These are phyloP conservation scores for Cryptoblepharus egeriae DNA, from an alignment of 2,797 vertebrate genomes.

Conservation along the genomic window DNA sequence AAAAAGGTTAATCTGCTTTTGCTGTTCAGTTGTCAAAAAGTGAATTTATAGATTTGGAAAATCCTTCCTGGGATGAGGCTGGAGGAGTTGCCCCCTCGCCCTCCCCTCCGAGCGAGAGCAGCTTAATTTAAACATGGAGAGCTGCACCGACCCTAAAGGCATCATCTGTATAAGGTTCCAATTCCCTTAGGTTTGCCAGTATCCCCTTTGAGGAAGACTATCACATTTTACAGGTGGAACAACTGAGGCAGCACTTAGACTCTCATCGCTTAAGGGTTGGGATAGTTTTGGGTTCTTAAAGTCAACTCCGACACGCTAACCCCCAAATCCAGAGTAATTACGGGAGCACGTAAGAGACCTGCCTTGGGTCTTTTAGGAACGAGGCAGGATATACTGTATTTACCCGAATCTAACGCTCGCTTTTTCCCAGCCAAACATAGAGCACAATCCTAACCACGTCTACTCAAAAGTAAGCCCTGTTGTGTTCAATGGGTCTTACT, in stretches of 20 bases:
- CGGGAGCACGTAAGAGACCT: too few relatives aligned
- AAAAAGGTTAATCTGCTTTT: conserved; percentile 84
- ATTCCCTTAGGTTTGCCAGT: too few relatives aligned
- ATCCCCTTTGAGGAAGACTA: too few relatives aligned
- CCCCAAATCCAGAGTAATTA: too few relatives aligned
- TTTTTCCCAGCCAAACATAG: too few relatives aligned
- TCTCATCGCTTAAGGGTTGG: neutral
- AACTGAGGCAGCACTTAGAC: neutral
- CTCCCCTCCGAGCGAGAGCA: neutral
- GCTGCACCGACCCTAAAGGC: neutral
- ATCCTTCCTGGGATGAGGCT: conserved; percentile 50
- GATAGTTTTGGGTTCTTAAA: neutral
- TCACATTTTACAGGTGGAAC: neutral
- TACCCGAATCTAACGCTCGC: too few relatives aligned
- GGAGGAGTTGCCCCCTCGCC: conserved; percentile 16
- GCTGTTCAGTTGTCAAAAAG: conserved; percentile 79
- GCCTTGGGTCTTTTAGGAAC: too few relatives aligned
- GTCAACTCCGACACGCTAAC: too few relatives aligned
- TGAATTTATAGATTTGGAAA: conserved; percentile 75
- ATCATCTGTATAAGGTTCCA: neutral
- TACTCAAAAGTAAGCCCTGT: too few relatives aligned
- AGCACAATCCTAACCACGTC: too few relatives aligned
- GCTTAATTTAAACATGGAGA: neutral
- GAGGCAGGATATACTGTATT: too few relatives aligned
- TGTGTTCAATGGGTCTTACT: too few relatives aligned